These are phyloP conservation scores for Pseudochromis fuscus DNA, from an alignment of 2,797 vertebrate species.

Conservation along the genomic window DNA sequence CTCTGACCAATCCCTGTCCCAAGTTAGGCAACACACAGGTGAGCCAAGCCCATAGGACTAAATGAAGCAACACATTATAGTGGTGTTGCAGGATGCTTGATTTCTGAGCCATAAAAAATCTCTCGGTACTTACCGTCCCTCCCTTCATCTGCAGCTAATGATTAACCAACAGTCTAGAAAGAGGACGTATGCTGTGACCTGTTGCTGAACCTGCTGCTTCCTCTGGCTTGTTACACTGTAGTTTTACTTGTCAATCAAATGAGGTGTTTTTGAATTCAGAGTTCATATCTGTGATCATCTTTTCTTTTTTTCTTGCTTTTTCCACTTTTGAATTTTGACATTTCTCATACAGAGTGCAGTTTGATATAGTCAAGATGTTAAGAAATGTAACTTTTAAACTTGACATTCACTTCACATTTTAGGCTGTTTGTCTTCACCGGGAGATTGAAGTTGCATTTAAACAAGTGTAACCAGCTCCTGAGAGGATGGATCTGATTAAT, in stretches of 20 bases:
- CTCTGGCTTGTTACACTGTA: neutral
- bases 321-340: too few species aligned
- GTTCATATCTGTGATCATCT: neutral
- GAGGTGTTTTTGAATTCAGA: neutral
- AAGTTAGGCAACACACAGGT: neutral
- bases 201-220: slow-evolving; percentile 16
- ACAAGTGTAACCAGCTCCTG: too few species aligned
- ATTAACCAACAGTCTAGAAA: slow-evolving; percentile 9
- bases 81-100: neutral
- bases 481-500: neutral
- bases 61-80: neutral
- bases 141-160: slow-evolving; percentile 21
- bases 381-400: neutral
- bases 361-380: neutral
- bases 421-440: neutral
- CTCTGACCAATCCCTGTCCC: neutral
- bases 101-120: neutral
- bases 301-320: neutral
- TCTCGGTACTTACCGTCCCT: neutral
- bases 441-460: too few species aligned
- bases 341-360: neutral
- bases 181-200: neutral
- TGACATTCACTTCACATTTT: neutral
- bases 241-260: neutral
- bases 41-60: too few species aligned